Conservation (phyloP, 2,797 vertebrate species). For the Parauchenoglanis ngamensis region DNA sequence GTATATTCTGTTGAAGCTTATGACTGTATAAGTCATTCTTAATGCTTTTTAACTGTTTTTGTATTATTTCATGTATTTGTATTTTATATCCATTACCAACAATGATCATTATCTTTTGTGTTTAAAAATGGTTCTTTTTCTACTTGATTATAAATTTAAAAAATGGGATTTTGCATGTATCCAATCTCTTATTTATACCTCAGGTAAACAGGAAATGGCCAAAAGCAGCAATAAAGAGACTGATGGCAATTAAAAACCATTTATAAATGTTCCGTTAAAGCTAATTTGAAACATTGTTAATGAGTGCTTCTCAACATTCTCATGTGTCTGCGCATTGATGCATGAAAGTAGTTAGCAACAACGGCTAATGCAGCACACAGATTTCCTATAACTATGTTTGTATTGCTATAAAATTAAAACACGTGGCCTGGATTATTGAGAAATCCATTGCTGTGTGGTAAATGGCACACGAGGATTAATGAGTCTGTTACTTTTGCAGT, state of each 20-base stretch:
- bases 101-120: background rate
- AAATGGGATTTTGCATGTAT: background rate
- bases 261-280: background rate
- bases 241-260: background rate
- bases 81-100: background rate
- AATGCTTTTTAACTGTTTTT: background rate
- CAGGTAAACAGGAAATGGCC: background rate
- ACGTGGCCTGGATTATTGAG: background rate
- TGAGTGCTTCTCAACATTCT: background rate
- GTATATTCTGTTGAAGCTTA: background rate
- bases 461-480: background rate
- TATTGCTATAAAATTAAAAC: background rate
- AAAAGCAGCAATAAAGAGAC: background rate
- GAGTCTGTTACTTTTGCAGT: slow-evolving; percentile 69
- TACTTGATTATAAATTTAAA: background rate
- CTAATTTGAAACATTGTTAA: background rate
- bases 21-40: background rate
- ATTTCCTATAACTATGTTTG: background rate
- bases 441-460: background rate
- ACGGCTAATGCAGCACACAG: background rate
- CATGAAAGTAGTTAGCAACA: background rate
- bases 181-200: background rate
- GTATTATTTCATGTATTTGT: background rate
- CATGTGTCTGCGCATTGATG: background rate
- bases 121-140: background rate